Evolutionary conservation across 2,113 vertebrate species (phyloP).

Genomic region (Oryzias javanicus): DNA sequence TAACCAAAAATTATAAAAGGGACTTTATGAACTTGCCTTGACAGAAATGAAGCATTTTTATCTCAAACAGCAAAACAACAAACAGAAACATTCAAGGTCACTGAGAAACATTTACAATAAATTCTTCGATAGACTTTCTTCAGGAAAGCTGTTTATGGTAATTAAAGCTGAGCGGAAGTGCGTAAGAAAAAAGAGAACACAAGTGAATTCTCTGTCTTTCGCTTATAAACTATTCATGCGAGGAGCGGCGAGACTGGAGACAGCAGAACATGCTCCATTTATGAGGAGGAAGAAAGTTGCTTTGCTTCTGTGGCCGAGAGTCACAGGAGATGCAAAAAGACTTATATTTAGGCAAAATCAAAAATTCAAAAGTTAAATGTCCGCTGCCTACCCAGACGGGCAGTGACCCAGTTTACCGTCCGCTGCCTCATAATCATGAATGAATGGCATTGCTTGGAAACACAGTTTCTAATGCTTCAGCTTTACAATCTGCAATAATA

Average conservation of each 20-base stretch:
- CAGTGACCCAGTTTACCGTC: slow-evolving; percentile 58
- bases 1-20: slow-evolving; percentile 22
- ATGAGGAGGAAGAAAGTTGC: slow-evolving; percentile 20
- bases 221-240: slow-evolving; percentile 23
- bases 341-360: slow-evolving; percentile 53
- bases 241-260: slow-evolving; percentile 23
- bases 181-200: neutral
- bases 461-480: neutral
- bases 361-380: slow-evolving; percentile 58
- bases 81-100: slow-evolving; percentile 32
- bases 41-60: neutral
- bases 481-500: slow-evolving; percentile 7
- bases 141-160: slow-evolving; percentile 19
- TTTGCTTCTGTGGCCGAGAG: slow-evolving; percentile 31
- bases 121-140: slow-evolving; percentile 14
- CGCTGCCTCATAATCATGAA: slow-evolving; percentile 24
- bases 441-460: neutral
- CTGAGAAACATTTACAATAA: slow-evolving; percentile 1
- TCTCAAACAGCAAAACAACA: slow-evolving; percentile 2
- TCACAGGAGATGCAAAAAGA: slow-evolving; percentile 20
- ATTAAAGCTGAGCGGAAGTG: slow-evolving; percentile 33
- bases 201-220: slow-evolving; percentile 9
- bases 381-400: slow-evolving; percentile 36
- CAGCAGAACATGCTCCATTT: slow-evolving; percentile 11
- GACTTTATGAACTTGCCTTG: slow-evolving; percentile 22